Base-by-base conservation (phyloP, 2,888 invertebrate species). In the Cheilosia vernalis region DNA sequence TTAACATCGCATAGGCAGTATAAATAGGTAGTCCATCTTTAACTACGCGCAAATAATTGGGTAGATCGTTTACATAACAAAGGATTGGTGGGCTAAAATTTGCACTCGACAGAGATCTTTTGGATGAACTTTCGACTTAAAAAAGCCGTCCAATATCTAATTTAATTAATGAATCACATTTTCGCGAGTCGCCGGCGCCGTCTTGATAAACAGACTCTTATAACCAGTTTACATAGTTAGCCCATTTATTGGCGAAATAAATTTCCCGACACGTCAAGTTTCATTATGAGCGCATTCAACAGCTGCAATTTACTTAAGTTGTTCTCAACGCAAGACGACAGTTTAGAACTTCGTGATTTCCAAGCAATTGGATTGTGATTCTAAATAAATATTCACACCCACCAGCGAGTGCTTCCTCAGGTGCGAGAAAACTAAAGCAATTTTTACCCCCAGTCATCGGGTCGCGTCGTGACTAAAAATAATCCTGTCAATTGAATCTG, bases 401-500 rank as follows among this genome's bases (percentile, higher is more conserved):
- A 15, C 27, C 58, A 67, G 37, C 30, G 44, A 44, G n/a, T 2
- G 9, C 10, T 17, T 47, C 17, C 47, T 47, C 33, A 37, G 53
- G 19, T 24, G 21, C 21, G 30, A 47, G 33, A 33, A 44, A 55
- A 6, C 17, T 17, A 2, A 13, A 30, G 7, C 4, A 30, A 21
- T 47, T 55, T 40, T 42, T 24, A 53, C 3, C 40, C 2, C 15
- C 13, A 27, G 5, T 24, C 19, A 27, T 19, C 13, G 21, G 4
- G 15, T 10, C 4, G 37, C 37, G 13, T 37, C 13, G 37, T 10
- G 44, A 10, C 69, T 78, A 78, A 78, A 78, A 70, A 78, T 78
- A 78, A 63, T 24, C 42, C 42, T 51, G 37, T 60, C 61, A 78
- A 78, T 77, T 77, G 60, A 70, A 56, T 53, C 21, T 19, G 17